These are phyloP conservation scores for Naja naja DNA, from an alignment of 2,113 vertebrate species.

Conservation along the genomic window DNA sequence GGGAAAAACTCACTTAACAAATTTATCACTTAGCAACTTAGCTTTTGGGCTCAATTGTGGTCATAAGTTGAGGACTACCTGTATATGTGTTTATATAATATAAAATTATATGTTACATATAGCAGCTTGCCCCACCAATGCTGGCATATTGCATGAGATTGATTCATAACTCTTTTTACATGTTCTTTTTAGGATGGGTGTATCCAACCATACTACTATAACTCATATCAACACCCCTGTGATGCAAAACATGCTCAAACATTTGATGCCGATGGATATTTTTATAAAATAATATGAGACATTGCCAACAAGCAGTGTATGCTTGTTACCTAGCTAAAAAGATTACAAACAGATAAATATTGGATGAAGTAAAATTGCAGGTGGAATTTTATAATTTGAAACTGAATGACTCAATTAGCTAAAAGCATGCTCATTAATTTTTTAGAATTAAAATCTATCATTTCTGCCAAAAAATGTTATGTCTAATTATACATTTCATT, in stretches of 20 bases:
- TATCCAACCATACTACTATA: background rate
- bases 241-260: background rate
- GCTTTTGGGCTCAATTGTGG: too few species aligned
- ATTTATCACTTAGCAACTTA: too few species aligned
- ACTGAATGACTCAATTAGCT: background rate
- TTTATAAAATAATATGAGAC: background rate
- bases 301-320: background rate
- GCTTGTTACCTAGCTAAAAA: conserved; percentile 5
- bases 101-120: background rate
- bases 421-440: background rate
- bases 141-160: background rate
- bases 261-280: background rate
- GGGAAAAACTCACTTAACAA: too few species aligned
- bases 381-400: background rate
- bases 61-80: too few species aligned
- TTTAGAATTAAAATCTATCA: background rate
- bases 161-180: background rate
- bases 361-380: conserved; percentile 1
- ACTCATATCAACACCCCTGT: background rate
- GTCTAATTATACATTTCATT: conserved; percentile 21
- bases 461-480: background rate
- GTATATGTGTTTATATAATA: background rate
- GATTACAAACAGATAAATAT: conserved; percentile 16
- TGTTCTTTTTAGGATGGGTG: background rate
- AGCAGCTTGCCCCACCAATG: background rate